These are phyloP conservation scores for Phortica magna DNA, from an alignment of 2,888 invertebrate genomes.

Conservation along the genomic window DNA sequence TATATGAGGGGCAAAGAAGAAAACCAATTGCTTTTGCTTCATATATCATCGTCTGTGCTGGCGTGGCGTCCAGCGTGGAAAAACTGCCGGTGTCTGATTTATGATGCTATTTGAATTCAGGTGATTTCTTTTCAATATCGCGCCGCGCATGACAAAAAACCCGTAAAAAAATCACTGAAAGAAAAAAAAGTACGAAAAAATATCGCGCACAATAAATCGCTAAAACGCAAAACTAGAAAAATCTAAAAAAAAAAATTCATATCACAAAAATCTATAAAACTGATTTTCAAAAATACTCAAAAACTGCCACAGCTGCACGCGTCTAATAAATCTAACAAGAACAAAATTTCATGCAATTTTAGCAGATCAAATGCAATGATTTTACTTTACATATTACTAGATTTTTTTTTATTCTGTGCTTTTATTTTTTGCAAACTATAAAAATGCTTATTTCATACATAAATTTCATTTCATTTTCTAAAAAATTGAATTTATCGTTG, in stretches of 20 bases:
- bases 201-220: constrained; percentile 33
- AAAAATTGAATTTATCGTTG: constrained; percentile 17
- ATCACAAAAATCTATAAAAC: constrained; percentile 25
- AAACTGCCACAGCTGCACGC: constrained; percentile 19
- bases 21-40: constrained; percentile 19
- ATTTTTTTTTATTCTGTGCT: not conserved
- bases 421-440: constrained; percentile 8
- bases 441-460: constrained; percentile 23
- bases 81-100: constrained; percentile 70
- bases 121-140: constrained; percentile 71
- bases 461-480: constrained; percentile 21
- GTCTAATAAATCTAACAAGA: constrained; percentile 9
- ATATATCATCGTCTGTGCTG: constrained; percentile 28
- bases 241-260: constrained; percentile 13
- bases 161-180: constrained; percentile 54
- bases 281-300: constrained; percentile 8
- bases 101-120: constrained; percentile 73
- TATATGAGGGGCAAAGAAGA: not conserved
- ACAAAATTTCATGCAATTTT: constrained; percentile 11
- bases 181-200: constrained; percentile 27
- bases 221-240: constrained; percentile 27
- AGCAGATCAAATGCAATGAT: constrained; percentile 30
- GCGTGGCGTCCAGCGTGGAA: constrained; percentile 16
- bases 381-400: not conserved
- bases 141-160: constrained; percentile 50